phyloP scores from a whole-genome alignment of 2,888 invertebrate genomes.

The Pachliopta kotzebuea region DNA sequence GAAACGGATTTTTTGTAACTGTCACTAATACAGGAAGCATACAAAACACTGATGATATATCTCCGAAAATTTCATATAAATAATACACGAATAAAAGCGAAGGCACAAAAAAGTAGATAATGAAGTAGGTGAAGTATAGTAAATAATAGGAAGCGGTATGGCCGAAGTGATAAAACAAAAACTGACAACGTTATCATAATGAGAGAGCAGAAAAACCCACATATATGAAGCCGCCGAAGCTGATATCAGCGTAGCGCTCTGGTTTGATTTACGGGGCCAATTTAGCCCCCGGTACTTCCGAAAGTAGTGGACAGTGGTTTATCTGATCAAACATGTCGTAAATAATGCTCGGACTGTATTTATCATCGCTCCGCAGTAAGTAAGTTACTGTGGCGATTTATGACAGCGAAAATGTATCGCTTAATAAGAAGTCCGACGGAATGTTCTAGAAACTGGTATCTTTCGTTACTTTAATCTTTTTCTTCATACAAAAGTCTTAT shows the following conservation, averaged over 20 bases:
- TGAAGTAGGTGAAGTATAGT: background rate
- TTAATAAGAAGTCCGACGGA: constrained; percentile 2
- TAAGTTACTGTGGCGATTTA: constrained; percentile 64
- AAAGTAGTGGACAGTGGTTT: constrained; percentile 63
- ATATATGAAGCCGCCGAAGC: constrained; percentile 44
- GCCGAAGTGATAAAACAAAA: constrained; percentile 11
- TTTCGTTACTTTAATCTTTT: background rate
- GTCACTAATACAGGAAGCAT: no score
- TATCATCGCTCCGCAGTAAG: constrained; percentile 66
- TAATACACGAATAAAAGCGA: no score
- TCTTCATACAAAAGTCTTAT: no score
- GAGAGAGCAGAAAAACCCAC: constrained; percentile 39
- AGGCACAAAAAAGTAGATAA: no score
- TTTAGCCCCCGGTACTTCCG: constrained; percentile 54
- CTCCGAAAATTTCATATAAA: no score
- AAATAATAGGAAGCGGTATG: background rate
- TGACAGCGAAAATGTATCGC: constrained; percentile 44
- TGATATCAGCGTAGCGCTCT: constrained; percentile 39
- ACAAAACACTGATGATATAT: no score
- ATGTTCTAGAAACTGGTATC: background rate
- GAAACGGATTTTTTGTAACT: no score
- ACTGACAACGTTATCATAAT: constrained; percentile 26
- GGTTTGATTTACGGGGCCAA: constrained; percentile 68
- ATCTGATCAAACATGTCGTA: constrained; percentile 74
- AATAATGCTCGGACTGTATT: constrained; percentile 72